phyloP scores from a whole-genome alignment of 2,888 invertebrate species.

The Machimus atricapillus region DNA sequence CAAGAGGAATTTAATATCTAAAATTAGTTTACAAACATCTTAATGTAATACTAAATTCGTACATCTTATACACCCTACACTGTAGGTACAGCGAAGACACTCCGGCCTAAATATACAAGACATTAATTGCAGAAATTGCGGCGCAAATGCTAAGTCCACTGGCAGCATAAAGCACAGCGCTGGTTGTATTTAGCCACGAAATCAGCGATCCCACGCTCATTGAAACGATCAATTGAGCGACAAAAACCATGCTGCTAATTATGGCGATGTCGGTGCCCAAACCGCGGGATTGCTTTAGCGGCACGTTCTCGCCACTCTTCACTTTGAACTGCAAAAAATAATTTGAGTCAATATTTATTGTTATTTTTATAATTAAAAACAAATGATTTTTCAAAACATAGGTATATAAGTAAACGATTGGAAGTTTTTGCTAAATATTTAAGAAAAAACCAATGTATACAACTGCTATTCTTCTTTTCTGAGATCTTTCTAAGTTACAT shows the following conservation, averaged over 20 bases:
- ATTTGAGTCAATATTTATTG: no score
- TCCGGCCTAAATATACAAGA: slow-evolving; percentile 54
- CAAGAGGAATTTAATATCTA: background rate
- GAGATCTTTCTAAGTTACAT: no score
- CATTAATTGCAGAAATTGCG: slow-evolving; percentile 60
- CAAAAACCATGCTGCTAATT: slow-evolving; percentile 62
- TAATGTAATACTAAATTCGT: background rate
- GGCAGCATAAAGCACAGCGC: slow-evolving; percentile 60
- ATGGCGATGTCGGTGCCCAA: slow-evolving; percentile 63
- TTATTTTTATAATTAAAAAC: no score
- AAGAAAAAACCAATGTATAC: no score
- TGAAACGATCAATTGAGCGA: slow-evolving; percentile 61
- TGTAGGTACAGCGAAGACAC: background rate
- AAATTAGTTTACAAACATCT: background rate
- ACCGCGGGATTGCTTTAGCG: slow-evolving; percentile 59
- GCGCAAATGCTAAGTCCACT: slow-evolving; percentile 58
- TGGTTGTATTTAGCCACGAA: slow-evolving; percentile 56
- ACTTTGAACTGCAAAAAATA: slow-evolving; percentile 55
- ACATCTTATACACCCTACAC: background rate
- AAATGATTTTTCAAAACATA: no score
- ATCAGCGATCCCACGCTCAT: slow-evolving; percentile 59
- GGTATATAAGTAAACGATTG: no score
- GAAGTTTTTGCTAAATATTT: no score
- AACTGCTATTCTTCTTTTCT: no score
- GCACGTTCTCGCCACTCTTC: slow-evolving; percentile 58